A percentile compares a stretch with the other conserved stretches of the same genome.
phyloP scores from a whole-genome alignment of 2,113 vertebrate species.

The Sisor rabdophorus region DNA sequence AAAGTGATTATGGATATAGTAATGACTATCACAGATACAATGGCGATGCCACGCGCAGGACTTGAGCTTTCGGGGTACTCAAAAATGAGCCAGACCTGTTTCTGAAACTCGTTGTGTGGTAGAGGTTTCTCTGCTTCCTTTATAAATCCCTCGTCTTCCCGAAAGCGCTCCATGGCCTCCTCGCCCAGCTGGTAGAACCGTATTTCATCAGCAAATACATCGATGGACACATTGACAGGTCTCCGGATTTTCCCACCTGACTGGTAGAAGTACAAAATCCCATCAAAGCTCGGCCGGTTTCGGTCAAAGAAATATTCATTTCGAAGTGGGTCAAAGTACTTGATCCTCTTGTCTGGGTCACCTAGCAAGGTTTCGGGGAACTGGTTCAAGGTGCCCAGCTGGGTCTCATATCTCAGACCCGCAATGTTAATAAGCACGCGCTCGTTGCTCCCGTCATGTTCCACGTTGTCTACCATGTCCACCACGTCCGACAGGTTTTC shows the following conservation, averaged over 20 bases:
- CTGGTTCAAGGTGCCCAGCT: constrained; percentile 90
- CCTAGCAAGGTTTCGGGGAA: constrained; percentile 91
- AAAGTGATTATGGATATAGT: constrained; percentile 96
- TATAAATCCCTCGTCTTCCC: constrained; percentile 92
- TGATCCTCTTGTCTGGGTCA: constrained; percentile 86
- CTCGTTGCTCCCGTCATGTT: constrained; percentile 70
- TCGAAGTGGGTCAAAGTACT: constrained; percentile 91
- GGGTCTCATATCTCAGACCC: constrained; percentile 89
- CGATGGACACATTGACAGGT: constrained; percentile 90
- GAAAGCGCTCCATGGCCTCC: constrained; percentile 88
- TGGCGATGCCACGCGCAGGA: constrained; percentile 86
- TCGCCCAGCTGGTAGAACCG: constrained; percentile 92
- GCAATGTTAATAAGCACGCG: constrained; percentile 93
- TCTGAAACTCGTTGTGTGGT: constrained; percentile 85
- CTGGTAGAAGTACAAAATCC: constrained; percentile 93
- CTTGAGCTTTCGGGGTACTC: constrained; percentile 93
- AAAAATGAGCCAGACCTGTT: constrained; percentile 97
- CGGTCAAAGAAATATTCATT: constrained; percentile 99
- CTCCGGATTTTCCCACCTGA: constrained; percentile 88
- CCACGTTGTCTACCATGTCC: constrained; percentile 56
- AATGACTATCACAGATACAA: constrained; percentile 92
- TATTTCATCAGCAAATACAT: constrained; percentile 91
- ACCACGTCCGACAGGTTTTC: constrained; percentile 68
- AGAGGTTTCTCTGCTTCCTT: constrained; percentile 89
- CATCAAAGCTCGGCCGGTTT: constrained; percentile 93